These are phyloP conservation scores for Vireo altiloquus DNA, from an alignment of 2,113 vertebrate species.

Conservation along the genomic window DNA sequence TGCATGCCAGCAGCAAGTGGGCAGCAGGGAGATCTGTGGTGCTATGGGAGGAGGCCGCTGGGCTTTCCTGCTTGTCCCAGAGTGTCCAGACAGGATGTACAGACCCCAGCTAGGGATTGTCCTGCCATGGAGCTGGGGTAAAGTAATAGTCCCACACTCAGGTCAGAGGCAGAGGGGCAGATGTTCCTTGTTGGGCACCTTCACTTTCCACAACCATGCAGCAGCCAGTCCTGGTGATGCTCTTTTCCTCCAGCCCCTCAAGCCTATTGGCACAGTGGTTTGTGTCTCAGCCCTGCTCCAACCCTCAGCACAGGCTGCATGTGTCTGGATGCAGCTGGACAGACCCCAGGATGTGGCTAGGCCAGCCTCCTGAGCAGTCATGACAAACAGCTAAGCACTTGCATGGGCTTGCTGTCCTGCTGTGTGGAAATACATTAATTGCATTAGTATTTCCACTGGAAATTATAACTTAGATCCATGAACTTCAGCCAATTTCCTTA, in stretches of 20 bases:
- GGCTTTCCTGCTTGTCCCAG: neutral
- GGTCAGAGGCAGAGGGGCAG: neutral
- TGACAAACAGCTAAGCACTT: neutral
- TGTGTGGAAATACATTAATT: constrained; percentile 3
- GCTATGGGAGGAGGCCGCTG: neutral
- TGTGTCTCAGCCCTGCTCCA: neutral
- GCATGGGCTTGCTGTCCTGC: neutral
- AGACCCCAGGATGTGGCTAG: neutral
- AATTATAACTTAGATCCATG: constrained; percentile 11
- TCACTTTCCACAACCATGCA: neutral
- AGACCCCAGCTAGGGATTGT: neutral
- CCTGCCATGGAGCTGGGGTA: neutral
- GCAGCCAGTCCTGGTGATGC: neutral
- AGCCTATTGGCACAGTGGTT: neutral
- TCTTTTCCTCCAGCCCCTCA: neutral
- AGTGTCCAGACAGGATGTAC: neutral
- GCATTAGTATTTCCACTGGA: constrained; percentile 54
- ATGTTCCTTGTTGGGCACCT: neutral
- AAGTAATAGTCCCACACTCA: neutral
- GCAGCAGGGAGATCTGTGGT: neutral
- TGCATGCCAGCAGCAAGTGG: neutral
- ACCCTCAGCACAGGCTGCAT: neutral
- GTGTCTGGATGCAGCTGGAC: neutral
- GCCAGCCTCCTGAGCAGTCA: neutral
- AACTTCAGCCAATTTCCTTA: constrained; percentile 7